A percentile compares a stretch with the other conserved stretches of the same genome.
phyloP scores from a whole-genome alignment of 2,797 vertebrate genomes.

The Amphiprion clarkii region DNA sequence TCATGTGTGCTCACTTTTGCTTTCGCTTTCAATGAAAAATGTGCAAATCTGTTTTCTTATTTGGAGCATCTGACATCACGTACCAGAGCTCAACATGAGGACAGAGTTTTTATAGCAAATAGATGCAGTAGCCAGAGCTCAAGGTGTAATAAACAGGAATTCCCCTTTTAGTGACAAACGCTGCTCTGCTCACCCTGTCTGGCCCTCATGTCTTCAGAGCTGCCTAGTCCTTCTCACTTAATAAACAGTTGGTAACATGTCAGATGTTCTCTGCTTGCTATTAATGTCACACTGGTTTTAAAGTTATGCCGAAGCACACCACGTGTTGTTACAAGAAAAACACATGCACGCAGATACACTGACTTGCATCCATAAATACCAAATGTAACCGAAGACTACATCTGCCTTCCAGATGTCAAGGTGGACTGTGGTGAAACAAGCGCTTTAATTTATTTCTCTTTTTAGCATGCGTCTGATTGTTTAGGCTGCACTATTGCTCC shows the following conservation, averaged over 20 bases:
- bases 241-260: constrained; percentile 49
- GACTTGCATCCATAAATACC: constrained; percentile 30
- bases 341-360: constrained; percentile 35
- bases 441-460: constrained; percentile 26
- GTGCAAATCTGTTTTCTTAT: neutral
- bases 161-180: neutral
- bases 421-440: constrained; percentile 44
- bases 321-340: constrained; percentile 34
- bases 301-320: constrained; percentile 46
- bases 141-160: neutral
- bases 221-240: neutral
- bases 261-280: constrained; percentile 47
- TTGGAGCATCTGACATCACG: neutral
- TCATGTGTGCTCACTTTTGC: neutral
- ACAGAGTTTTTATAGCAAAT: neutral
- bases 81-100: neutral
- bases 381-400: constrained; percentile 41
- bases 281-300: constrained; percentile 44
- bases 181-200: neutral
- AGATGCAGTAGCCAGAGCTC: neutral
- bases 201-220: constrained; percentile 9
- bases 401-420: constrained; percentile 72
- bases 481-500: constrained; percentile 22
- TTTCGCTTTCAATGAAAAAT: neutral
- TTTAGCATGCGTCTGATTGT: constrained; percentile 9